Evolutionary conservation across 2,797 vertebrate species (phyloP), one percentile per base, ranked within the genome.

Genomic region (Nannoperca obscura): DNA sequence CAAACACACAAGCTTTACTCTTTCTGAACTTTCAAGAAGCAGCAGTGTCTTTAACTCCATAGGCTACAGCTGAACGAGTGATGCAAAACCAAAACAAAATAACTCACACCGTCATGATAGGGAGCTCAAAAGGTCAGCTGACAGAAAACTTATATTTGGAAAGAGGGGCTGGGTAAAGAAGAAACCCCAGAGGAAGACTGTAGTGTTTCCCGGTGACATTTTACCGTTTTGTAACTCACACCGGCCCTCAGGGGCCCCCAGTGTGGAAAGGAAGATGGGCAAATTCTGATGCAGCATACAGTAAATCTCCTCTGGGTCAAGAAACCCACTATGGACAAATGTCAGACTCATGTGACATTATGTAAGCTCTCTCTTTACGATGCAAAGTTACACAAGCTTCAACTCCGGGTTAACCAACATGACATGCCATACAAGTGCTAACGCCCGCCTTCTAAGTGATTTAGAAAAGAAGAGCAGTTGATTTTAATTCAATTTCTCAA

Each of bases 31-130:
- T 22, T 53, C 17, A 46, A 64, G 10, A 34, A 32, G 13, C 59
- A 61, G 11, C 40, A 1, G 8, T 40, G 24, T 14, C 30, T 46
- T 20, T 50, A 40, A 44, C n/a, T 7, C 5, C 22, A 20, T 1
- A 72, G 19, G 44, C 32, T 24, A n/a, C 3, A 5, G 42, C 63
- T 53, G 34, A 68, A 71, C 74, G 67, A 0, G 3, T 62, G 58
- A 36, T 7, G n/a, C 64, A 68, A 71, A 70, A 59, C 12, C 75
- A 65, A 85, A 88, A 88, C 81, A 68, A 84, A 92, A 89, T 82
- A 90, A 69, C 82, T 90, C 78, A 65, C 85, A 81, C 75, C 5
- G 4, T 67, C 62, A 19, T 77, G 78, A 80, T 24, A 89, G 68
- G 64, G n/a, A 60, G 78, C 77, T 83, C 80, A 79, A 54, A 54